A percentile compares a stretch with the other conserved stretches of the same genome.
phyloP scores from a whole-genome alignment of 2,797 vertebrate genomes.

The Ficedula albicollis region DNA sequence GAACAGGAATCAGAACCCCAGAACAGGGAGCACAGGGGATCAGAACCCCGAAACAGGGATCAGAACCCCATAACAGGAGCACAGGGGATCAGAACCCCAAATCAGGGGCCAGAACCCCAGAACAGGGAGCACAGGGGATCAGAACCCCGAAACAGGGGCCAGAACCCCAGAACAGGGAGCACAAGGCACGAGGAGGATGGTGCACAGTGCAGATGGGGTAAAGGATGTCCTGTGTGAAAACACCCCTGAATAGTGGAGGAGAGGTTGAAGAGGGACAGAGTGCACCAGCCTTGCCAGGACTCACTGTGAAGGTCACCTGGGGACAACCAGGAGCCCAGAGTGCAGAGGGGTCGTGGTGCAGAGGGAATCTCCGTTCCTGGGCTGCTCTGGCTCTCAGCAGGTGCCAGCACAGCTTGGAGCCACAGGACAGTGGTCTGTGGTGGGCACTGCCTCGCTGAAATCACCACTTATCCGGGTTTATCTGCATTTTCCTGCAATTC shows the following conservation, averaged over 20 bases:
- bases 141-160: too few relatives aligned
- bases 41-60: not conserved
- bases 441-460: not conserved
- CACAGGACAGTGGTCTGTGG: too few relatives aligned
- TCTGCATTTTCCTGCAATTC: not conserved
- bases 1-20: not conserved
- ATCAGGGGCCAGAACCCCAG: not conserved
- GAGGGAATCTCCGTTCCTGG: not conserved
- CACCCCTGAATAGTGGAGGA: not conserved
- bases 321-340: rapidly evolving
- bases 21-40: not conserved
- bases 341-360: not conserved
- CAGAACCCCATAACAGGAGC: not conserved
- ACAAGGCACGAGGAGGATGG: rapidly evolving
- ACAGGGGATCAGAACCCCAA: too few relatives aligned
- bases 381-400: not conserved
- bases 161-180: not conserved
- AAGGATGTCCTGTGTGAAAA: not conserved
- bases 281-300: not conserved
- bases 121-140: too few relatives aligned
- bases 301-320: not conserved
- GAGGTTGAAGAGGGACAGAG: not conserved
- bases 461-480: not conserved
- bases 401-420: not conserved
- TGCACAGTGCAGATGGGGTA: not conserved